A percentile compares a stretch with the other conserved stretches of the same genome.
These are phyloP conservation scores for Melanophora roralis DNA, from an alignment of 2,888 invertebrate genomes.

Conservation along the genomic window DNA sequence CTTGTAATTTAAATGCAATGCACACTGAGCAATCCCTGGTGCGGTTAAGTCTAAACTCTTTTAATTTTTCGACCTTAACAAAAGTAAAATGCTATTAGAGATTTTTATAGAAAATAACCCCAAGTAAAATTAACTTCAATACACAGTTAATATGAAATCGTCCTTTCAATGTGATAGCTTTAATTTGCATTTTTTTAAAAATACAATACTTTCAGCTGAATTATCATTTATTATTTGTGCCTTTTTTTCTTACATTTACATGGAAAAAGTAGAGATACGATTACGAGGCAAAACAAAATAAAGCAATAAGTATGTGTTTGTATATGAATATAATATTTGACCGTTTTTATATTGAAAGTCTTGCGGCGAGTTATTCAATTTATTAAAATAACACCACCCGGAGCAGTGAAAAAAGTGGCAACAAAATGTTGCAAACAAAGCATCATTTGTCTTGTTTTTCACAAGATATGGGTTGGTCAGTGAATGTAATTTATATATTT, in stretches of 20 bases:
- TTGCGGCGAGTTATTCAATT: slow-evolving; percentile 58
- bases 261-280: background rate
- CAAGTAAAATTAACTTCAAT: no score
- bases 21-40: no score
- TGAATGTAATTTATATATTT: background rate
- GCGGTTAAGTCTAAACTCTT: no score
- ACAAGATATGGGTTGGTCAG: slow-evolving; percentile 41
- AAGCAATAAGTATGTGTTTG: background rate
- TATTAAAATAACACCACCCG: slow-evolving; percentile 55
- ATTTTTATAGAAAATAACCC: no score
- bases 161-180: background rate
- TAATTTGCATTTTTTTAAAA: background rate
- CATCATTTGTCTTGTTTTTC: slow-evolving; percentile 56
- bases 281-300: background rate
- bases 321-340: slow-evolving; percentile 50
- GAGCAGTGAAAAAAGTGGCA: slow-evolving; percentile 40
- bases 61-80: no score
- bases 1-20: no score
- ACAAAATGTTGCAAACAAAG: slow-evolving; percentile 52
- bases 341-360: slow-evolving; percentile 51
- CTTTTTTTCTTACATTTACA: slow-evolving; percentile 1
- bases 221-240: slow-evolving; percentile 27
- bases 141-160: no score
- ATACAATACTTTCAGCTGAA: slow-evolving; percentile 27
- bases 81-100: no score